Evolutionary conservation across 2,113 vertebrate genomes (phyloP).

Genomic region (Coptodon rendalli): DNA sequence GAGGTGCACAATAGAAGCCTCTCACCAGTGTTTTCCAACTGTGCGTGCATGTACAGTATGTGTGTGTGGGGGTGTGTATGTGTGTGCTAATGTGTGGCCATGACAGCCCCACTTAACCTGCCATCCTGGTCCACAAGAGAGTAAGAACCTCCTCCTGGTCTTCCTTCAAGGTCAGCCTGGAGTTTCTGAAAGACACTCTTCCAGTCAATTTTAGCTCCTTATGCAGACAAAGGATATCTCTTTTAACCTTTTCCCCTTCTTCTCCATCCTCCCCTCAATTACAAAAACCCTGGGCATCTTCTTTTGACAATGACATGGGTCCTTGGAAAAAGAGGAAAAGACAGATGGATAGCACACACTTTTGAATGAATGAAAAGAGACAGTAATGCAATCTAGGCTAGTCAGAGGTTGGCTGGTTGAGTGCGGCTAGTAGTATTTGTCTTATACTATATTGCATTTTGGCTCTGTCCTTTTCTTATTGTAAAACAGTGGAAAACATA

Average conservation of each 20-base stretch:
- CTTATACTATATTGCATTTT: not conserved
- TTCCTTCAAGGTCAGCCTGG: slow-evolving; percentile 60
- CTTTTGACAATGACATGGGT: slow-evolving; percentile 41
- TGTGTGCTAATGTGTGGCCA: slow-evolving; percentile 18
- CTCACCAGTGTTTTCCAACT: slow-evolving; percentile 31
- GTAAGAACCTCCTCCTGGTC: slow-evolving; percentile 47
- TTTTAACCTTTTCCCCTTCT: slow-evolving; percentile 57
- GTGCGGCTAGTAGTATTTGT: not conserved
- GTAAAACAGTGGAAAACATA: not conserved
- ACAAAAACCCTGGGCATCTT: slow-evolving; percentile 46
- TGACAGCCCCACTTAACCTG: slow-evolving; percentile 62
- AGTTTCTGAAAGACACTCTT: slow-evolving; percentile 63
- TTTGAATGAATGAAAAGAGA: slow-evolving; percentile 26
- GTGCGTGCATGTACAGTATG: slow-evolving; percentile 41
- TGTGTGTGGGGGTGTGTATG: slow-evolving; percentile 3
- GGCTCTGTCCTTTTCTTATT: not conserved
- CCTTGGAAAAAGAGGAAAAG: slow-evolving; percentile 44
- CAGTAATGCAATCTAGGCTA: not conserved
- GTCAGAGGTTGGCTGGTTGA: slow-evolving; percentile 20
- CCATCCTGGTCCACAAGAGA: slow-evolving; percentile 37
- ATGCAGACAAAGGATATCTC: slow-evolving; percentile 68
- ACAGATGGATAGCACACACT: slow-evolving; percentile 28
- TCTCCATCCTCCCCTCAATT: slow-evolving; percentile 40
- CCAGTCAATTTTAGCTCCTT: slow-evolving; percentile 58
- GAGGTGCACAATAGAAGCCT: slow-evolving; percentile 57